Conservation (phyloP, 2,797 vertebrate genomes). For the Chiroxiphia lanceolata region DNA sequence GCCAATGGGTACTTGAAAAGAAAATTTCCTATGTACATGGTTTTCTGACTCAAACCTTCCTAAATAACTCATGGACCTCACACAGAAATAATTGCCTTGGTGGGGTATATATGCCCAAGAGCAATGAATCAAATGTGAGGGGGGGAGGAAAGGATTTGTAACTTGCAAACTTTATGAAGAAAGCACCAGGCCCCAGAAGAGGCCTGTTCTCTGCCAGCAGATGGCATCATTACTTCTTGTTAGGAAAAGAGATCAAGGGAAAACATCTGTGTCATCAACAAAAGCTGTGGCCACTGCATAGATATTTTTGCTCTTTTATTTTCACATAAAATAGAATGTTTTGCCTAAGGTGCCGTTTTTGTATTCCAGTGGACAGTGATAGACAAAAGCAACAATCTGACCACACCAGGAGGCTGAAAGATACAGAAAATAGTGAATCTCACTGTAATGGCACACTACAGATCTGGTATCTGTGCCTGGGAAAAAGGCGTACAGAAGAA, state of each 20-base stretch:
- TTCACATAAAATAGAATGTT: not conserved
- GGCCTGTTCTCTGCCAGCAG: not conserved
- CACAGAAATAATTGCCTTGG: not conserved
- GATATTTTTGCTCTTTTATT: not conserved
- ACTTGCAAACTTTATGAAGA: not conserved
- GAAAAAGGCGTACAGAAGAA: not conserved
- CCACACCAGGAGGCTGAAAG: not conserved
- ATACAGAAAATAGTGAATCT: not conserved
- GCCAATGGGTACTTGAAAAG: not conserved
- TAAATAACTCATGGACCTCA: not conserved
- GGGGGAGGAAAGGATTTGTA: rapidly evolving
- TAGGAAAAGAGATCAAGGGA: not conserved
- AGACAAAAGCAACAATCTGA: not conserved
- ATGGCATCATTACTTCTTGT: constrained; percentile 31
- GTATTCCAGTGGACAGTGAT: not conserved
- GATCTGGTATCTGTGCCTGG: not conserved
- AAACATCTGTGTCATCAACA: not conserved
- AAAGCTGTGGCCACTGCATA: not conserved
- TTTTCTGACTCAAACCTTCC: not conserved
- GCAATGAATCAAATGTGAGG: not conserved
- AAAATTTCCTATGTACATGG: not conserved
- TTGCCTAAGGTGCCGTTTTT: not conserved
- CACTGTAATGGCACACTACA: not conserved
- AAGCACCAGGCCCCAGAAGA: not conserved
- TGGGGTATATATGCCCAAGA: not conserved